phyloP scores from a whole-genome alignment of 2,888 invertebrate species.

The Hirudinaria manillensis region DNA sequence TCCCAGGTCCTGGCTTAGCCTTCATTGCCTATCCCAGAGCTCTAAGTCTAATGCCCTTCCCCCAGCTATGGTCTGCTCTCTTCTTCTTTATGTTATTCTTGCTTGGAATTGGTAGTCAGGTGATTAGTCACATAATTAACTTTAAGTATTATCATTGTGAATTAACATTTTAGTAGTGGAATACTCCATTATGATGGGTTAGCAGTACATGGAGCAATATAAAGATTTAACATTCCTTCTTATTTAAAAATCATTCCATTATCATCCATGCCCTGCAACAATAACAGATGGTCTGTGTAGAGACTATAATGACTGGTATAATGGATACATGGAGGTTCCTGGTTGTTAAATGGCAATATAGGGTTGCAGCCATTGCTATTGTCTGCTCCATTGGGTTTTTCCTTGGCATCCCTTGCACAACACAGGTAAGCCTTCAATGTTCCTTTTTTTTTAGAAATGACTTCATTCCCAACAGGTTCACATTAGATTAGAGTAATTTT shows the following conservation, averaged over 20 bases:
- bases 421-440: conserved; percentile 37
- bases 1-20: conserved; percentile 42
- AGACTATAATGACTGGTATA: conserved; percentile 40
- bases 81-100: conserved; percentile 43
- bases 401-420: conserved; percentile 36
- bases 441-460: background rate
- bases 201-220: no score
- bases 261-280: no score
- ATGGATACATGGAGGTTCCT: conserved; percentile 37
- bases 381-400: conserved; percentile 36
- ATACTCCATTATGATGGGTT: no score
- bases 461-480: background rate
- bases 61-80: conserved; percentile 40
- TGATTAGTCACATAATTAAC: conserved; percentile 21
- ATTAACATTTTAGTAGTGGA: no score
- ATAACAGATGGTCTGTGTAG: conserved; percentile 41
- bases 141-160: background rate
- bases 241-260: no score
- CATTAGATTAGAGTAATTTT: no score
- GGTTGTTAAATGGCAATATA: conserved; percentile 31
- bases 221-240: no score
- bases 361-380: conserved; percentile 34
- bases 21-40: conserved; percentile 44
- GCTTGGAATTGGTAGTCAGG: conserved; percentile 42
- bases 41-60: conserved; percentile 41